Conservation (phyloP, 2,888 invertebrate species). For the Pterobdella sp. region DNA sequence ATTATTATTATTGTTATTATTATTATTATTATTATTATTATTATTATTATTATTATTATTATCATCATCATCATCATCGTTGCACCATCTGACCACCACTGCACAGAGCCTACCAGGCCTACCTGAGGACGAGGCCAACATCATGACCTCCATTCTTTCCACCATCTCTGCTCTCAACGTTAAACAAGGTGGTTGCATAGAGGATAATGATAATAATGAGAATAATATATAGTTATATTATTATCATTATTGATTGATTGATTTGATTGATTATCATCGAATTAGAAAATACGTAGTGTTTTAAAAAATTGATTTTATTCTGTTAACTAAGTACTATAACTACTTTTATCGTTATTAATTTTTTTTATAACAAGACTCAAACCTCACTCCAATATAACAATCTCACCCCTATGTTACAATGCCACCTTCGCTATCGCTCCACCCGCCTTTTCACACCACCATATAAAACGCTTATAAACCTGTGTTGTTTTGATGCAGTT, state of each 20-base stretch:
- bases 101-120: constrained; percentile 46
- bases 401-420: too few relatives aligned
- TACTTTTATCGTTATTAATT: not conserved
- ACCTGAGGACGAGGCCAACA: constrained; percentile 89
- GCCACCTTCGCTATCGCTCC: not conserved
- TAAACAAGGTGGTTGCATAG: constrained; percentile 65
- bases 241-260: not conserved
- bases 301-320: not conserved
- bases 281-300: not conserved
- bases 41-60: too few relatives aligned
- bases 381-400: not conserved
- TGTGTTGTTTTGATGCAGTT: constrained; percentile 55
- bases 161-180: constrained; percentile 58
- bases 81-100: not conserved
- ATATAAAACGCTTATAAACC: not conserved
- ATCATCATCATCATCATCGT: too few relatives aligned
- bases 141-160: constrained; percentile 82
- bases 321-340: not conserved
- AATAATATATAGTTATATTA: not conserved
- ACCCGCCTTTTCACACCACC: not conserved
- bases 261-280: not conserved
- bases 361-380: not conserved
- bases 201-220: not conserved
- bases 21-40: too few relatives aligned
- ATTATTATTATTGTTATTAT: too few relatives aligned